Evolutionary conservation across 1,140 invertebrate genomes (phyloP).

Genomic region (Lysiphlebus fabarum): DNA sequence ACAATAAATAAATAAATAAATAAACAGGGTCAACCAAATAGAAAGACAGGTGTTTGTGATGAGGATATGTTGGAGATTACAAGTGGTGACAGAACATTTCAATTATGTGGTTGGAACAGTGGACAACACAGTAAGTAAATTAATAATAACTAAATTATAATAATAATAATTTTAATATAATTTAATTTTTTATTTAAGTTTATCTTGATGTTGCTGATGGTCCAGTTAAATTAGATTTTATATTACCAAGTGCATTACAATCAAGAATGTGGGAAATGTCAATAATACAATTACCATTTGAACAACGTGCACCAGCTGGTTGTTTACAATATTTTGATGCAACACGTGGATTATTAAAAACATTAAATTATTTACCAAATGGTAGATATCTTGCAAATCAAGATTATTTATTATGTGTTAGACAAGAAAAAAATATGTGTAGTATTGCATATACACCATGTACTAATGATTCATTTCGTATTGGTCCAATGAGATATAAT

Average conservation of each 20-base stretch:
- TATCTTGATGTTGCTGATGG: conserved; percentile 65
- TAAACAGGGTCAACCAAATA: conserved; percentile 71
- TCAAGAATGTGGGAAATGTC: conserved; percentile 73
- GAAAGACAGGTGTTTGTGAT: conserved; percentile 73
- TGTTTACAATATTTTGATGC: conserved; percentile 71
- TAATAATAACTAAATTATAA: not conserved
- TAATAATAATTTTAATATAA: not conserved
- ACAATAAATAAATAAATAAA: not conserved
- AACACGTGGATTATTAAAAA: conserved; percentile 63
- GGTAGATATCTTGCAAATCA: conserved; percentile 75
- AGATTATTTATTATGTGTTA: conserved; percentile 73
- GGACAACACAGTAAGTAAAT: conserved; percentile 70
- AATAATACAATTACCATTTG: conserved; percentile 69
- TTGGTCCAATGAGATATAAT: conserved; percentile 56
- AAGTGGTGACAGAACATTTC: conserved; percentile 61
- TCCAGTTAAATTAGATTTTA: conserved; percentile 57
- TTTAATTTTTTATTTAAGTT: conserved; percentile 48
- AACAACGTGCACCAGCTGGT: conserved; percentile 67
- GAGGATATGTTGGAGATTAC: conserved; percentile 64
- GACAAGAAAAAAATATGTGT: conserved; percentile 69
- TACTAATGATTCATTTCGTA: conserved; percentile 71
- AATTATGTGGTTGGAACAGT: conserved; percentile 76
- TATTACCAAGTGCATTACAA: conserved; percentile 59
- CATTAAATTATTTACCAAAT: conserved; percentile 77
- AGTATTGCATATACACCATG: conserved; percentile 75